A percentile compares a stretch with the other conserved stretches of the same genome.
phyloP scores from a whole-genome alignment of 2,797 vertebrate genomes.

The Rhabdophis nuchalis region DNA sequence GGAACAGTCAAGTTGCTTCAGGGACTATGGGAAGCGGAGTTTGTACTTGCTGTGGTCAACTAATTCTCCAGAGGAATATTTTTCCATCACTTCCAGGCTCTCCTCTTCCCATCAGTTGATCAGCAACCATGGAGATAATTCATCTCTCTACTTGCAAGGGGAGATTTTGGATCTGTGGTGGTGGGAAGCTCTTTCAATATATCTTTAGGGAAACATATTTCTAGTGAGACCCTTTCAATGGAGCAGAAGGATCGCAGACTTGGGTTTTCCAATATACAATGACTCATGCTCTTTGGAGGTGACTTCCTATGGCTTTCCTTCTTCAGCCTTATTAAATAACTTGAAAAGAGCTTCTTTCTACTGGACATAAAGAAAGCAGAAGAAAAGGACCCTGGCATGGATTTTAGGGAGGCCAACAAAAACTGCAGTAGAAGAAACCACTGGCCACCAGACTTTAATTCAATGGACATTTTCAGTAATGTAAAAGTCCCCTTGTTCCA shows the following conservation, averaged over 20 bases:
- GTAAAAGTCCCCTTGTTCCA: not conserved
- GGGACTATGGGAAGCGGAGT: not conserved
- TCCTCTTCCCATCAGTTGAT: constrained; percentile 20
- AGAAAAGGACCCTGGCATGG: not conserved
- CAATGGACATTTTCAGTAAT: not conserved
- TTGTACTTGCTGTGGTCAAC: not conserved
- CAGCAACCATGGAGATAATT: constrained; percentile 7
- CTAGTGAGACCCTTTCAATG: not conserved
- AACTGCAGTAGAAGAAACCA: not conserved
- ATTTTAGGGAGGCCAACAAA: not conserved
- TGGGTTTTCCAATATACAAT: not conserved
- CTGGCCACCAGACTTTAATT: not conserved
- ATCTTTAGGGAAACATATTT: not conserved
- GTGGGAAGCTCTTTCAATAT: not conserved
- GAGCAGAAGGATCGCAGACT: not conserved
- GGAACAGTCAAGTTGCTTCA: constrained; percentile 33
- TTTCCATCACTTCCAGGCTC: not conserved
- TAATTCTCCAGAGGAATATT: constrained; percentile 14
- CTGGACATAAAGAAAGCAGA: not conserved
- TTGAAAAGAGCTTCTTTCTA: not conserved
- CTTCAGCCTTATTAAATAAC: not conserved
- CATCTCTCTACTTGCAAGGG: not conserved
- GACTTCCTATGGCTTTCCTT: not conserved
- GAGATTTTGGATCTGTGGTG: not conserved
- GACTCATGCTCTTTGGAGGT: not conserved